These are phyloP conservation scores for Omphaloscelis lunosa DNA, from an alignment of 2,888 invertebrate species.

Conservation along the genomic window DNA sequence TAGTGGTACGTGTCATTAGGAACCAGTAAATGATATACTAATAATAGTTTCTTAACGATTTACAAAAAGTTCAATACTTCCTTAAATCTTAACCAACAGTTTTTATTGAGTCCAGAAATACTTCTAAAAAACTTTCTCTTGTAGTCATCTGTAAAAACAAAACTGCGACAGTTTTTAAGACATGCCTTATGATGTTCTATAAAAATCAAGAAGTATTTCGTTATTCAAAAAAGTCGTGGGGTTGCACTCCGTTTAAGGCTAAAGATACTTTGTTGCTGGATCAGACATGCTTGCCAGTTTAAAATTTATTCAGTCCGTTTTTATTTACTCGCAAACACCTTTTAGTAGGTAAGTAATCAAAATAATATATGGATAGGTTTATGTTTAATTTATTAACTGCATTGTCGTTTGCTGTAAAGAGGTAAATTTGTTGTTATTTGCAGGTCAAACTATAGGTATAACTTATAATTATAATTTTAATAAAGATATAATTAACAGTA, in stretches of 20 bases:
- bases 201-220: conserved; percentile 79
- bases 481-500: conserved; percentile 17
- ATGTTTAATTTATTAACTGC: conserved; percentile 55
- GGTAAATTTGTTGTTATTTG: conserved; percentile 22
- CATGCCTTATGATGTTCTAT: conserved; percentile 82
- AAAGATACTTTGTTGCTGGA: conserved; percentile 65
- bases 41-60: background rate
- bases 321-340: conserved; percentile 60
- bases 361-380: conserved; percentile 46
- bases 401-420: conserved; percentile 22
- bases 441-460: background rate
- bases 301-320: conserved; percentile 48
- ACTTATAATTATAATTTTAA: conserved; percentile 17
- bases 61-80: background rate
- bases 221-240: conserved; percentile 79
- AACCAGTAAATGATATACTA: background rate
- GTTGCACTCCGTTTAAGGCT: conserved; percentile 67
- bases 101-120: background rate
- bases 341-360: conserved; percentile 59
- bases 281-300: conserved; percentile 43
- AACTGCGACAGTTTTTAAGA: conserved; percentile 82
- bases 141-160: conserved; percentile 80
- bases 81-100: background rate
- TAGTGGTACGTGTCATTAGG: background rate
- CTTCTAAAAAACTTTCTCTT: conserved; percentile 72